Conservation (phyloP, 2,888 invertebrate genomes). For the Platycheirus albimanus region DNA sequence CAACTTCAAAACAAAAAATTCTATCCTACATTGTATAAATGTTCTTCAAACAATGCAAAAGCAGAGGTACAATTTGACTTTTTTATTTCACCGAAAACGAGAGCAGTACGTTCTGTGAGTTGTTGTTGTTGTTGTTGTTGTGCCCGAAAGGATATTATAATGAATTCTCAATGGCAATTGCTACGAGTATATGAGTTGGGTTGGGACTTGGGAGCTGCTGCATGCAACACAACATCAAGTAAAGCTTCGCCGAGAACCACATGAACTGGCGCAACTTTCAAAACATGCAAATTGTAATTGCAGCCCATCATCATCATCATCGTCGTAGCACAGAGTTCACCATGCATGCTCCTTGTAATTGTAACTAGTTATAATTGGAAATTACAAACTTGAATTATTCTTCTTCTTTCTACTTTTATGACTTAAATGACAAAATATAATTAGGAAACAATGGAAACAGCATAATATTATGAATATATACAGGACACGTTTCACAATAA, state of each 20-base stretch:
- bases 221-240: constrained; percentile 59
- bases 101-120: constrained; percentile 11
- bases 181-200: background rate
- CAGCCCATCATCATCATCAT: constrained; percentile 24
- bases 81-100: constrained; percentile 57
- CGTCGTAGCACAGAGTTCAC: constrained; percentile 4
- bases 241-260: constrained; percentile 25
- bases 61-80: constrained; percentile 57
- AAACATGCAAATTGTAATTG: constrained; percentile 70
- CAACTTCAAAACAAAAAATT: background rate
- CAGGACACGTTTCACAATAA: constrained; percentile 26
- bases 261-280: constrained; percentile 35
- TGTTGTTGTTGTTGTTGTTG: too few species aligned
- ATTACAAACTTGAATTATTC: constrained; percentile 43
- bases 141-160: constrained; percentile 61
- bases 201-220: constrained; percentile 3
- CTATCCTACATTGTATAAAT: too few species aligned
- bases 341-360: constrained; percentile 32
- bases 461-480: background rate
- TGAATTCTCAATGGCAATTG: constrained; percentile 69
- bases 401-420: background rate
- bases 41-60: constrained; percentile 46
- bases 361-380: constrained; percentile 53
- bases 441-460: constrained; percentile 50
- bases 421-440: constrained; percentile 57